Percentiles rank a stretch among this genome's conserved stretches.
Conservation (phyloP, 1,140 invertebrate genomes). For the Lepidurus arcticus region DNA sequence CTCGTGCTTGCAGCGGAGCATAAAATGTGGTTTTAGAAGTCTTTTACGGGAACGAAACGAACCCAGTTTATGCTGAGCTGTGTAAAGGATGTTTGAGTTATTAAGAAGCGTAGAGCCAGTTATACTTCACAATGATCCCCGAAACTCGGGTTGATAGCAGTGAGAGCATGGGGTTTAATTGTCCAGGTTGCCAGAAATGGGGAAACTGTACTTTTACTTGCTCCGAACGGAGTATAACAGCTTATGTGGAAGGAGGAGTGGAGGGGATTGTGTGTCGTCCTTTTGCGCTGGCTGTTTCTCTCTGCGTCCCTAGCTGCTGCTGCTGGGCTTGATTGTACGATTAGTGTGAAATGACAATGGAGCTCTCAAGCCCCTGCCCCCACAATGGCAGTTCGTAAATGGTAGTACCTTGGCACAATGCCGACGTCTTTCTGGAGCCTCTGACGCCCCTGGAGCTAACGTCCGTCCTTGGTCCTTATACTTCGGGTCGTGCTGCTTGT, state of each 20-base stretch:
- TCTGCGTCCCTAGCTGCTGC: background rate
- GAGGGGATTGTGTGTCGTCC: background rate
- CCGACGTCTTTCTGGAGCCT: conserved; percentile 12
- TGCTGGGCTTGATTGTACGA: conserved; percentile 12
- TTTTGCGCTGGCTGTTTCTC: background rate
- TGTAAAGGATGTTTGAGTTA: too few species aligned
- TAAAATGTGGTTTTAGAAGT: too few species aligned
- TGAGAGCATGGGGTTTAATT: too few species aligned
- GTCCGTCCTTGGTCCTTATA: background rate
- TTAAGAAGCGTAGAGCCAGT: too few species aligned
- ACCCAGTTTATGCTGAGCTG: too few species aligned
- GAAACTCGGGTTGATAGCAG: too few species aligned
- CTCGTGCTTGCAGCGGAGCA: too few species aligned
- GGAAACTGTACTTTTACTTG: too few species aligned
- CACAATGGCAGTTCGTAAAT: conserved; percentile 4
- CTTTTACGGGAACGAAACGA: too few species aligned
- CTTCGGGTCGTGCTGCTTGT: background rate
- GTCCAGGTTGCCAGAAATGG: too few species aligned
- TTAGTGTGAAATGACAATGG: conserved; percentile 22
- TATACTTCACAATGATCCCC: too few species aligned
- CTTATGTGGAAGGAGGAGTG: background rate
- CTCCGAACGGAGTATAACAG: too few species aligned
- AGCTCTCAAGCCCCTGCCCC: background rate
- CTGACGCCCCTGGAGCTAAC: background rate
- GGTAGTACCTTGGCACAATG: conserved; percentile 9